Evolutionary conservation across 1,140 invertebrate genomes (phyloP), one percentile per base, ranked within the genome.

Genomic region (Wasmannia auropunctata): DNA sequence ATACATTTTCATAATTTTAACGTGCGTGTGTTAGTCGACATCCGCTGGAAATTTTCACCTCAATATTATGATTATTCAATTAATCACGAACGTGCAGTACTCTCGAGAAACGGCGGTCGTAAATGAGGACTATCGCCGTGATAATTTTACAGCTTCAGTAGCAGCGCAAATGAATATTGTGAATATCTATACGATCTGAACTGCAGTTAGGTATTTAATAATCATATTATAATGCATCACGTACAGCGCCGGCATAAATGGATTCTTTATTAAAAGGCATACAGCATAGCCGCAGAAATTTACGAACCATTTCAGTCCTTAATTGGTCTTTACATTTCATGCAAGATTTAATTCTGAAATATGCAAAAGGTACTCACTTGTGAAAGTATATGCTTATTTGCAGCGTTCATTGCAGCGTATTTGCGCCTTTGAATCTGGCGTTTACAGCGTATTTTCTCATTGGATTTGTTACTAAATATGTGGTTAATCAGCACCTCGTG

Each of bases 331-430:
- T 80, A 54, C 63, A 70, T 70, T 81, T 58, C 19, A 58, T 25
- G 16, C 14, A 72, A 81, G 49, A 81, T 81, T 72, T 72, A 81
- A 81, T 81, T 81, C 7, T 25, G 22, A 81, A 81, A 56, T 70
- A 63, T 14, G 43, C 67, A 70, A 56, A 70, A 81, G 49, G 22
- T 40, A 11, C 6, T 58, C 65, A 56, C 49, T 56, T 37, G 43
- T 49, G 22, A 70, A 56, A 70, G 28, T 54, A 49, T 54, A 49
- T 31, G 77, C 49, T 81, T 58, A 81, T 81, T 81, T 81, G 37
- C n/a, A n/a, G n/a, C 37, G 34, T 31, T 31, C 25, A 43, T 70
- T 81, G 3, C 34, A 22, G 6, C 31, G 1, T 34, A 54, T 81
- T 56, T 70, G 28, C 22, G 37, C 51, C 19, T 40, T 58, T 81